Evolutionary conservation across 2,888 invertebrate species (phyloP), one percentile per base, ranked within the genome.

Genomic region (Hesperia comma): DNA sequence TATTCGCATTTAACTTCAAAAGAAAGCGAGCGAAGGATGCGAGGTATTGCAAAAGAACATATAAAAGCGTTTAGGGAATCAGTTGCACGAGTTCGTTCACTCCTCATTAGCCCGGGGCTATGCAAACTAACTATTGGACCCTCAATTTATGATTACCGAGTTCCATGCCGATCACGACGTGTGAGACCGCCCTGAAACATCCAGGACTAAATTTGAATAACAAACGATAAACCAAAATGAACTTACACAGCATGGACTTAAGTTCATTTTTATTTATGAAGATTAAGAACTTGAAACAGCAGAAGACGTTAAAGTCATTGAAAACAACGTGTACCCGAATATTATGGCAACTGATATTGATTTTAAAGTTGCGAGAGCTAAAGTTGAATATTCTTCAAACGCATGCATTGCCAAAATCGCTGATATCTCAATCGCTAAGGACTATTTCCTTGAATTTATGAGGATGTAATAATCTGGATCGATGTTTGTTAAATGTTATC

Each of bases 381-480:
- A 74, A 77, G 84, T 70, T 61, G 69, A 76, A 70, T 74, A 77
- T 80, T 21, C 66, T 63, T 61, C 71, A 73, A 66, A 26, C 37
- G 49, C 55, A 57, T 33, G 49, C 68, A 67, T 76, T 49, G 54
- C 72, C 76, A 71, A 79, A 82, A 79, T 75, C 75, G 69, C 75
- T 82, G 84, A 88, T 87, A 86, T 84, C 88, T 88, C 85, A 87
- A 88, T 88, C 81, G 80, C 75, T 75, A 76, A 77, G 79, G 77
- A 81, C 83, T 83, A 82, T 84, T 80, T 76, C 76, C 61, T 79
- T 69, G 71, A 79, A 86, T 86, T 84, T 86, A 87, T 79, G 83
- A 76, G 74, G 77, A 71, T 75, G 79, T 82, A 82, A 83, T 79
- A 69, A 82, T 80, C 79, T 77, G 75, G 75, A 81, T 75, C 72